These are phyloP conservation scores for Novumbra hubbsi DNA, from an alignment of 2,797 vertebrate genomes.

Conservation along the genomic window DNA sequence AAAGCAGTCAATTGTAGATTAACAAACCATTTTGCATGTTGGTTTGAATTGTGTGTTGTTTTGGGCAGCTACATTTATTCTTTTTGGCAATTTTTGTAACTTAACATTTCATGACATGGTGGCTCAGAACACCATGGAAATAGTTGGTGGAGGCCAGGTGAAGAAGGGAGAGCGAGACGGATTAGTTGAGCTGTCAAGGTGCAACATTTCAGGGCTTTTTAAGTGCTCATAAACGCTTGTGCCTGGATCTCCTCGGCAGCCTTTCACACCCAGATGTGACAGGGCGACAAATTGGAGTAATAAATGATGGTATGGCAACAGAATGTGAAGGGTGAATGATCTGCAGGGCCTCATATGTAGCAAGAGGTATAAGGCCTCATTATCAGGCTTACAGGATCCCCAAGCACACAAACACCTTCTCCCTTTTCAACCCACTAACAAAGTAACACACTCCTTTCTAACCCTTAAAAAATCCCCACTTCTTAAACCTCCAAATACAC, in stretches of 20 bases:
- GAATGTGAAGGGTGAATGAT: conserved; percentile 45
- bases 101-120: conserved; percentile 28
- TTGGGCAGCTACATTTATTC: neutral
- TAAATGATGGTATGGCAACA: conserved; percentile 46
- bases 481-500: conserved; percentile 11
- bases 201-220: conserved; percentile 57
- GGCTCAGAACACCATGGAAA: conserved; percentile 9
- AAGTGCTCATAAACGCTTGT: conserved; percentile 59
- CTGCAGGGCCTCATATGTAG: conserved; percentile 56
- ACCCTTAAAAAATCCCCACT: neutral
- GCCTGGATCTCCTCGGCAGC: conserved; percentile 42
- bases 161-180: conserved; percentile 30
- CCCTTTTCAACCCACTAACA: too few species aligned
- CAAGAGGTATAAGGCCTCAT: conserved; percentile 53
- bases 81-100: conserved; percentile 37
- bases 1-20: neutral
- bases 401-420: neutral
- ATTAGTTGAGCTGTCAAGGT: conserved; percentile 58
- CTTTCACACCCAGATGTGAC: conserved; percentile 49
- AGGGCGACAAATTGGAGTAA: conserved; percentile 49
- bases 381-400: conserved; percentile 21
- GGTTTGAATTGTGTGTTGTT: neutral
- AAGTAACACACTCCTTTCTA: neutral
- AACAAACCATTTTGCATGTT: conserved; percentile 6
- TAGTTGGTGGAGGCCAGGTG: conserved; percentile 3